Evolutionary conservation across 2,797 vertebrate genomes (phyloP).

Genomic region (Sebastes trivittatus): DNA sequence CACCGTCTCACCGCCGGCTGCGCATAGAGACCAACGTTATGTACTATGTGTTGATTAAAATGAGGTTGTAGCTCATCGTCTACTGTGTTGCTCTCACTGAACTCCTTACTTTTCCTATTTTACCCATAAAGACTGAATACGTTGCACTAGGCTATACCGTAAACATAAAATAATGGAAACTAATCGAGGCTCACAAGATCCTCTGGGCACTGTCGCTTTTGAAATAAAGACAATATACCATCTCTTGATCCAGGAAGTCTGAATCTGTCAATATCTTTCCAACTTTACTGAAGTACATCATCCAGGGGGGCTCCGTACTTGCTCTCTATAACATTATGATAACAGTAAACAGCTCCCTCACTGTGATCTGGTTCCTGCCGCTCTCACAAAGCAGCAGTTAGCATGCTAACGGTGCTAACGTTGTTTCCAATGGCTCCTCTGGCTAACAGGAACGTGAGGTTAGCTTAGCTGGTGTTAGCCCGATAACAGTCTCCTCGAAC

Average conservation of each 20-base stretch:
- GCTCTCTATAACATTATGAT: neutral
- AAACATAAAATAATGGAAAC: neutral
- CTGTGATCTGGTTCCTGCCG: neutral
- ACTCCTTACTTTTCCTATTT: neutral
- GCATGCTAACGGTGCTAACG: constrained; percentile 21
- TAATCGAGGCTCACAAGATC: neutral
- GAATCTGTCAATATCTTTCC: no score
- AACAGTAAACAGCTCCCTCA: neutral
- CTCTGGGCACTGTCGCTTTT: neutral
- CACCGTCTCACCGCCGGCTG: no score
- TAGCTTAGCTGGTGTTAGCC: neutral
- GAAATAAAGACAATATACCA: neutral
- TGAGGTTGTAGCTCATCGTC: no score
- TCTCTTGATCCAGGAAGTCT: no score
- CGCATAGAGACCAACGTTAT: no score
- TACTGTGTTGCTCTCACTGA: neutral
- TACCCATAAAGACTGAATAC: neutral
- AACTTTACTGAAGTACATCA: no score
- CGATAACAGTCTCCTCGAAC: neutral
- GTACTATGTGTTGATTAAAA: no score
- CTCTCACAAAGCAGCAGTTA: neutral
- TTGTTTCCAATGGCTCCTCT: neutral
- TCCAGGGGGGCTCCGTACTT: fast-evolving
- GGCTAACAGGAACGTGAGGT: neutral
- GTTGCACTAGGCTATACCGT: no score